A percentile compares a stretch with the other conserved stretches of the same genome.
Evolutionary conservation across 2,113 vertebrate genomes (phyloP).

Genomic region (Gallinago media): DNA sequence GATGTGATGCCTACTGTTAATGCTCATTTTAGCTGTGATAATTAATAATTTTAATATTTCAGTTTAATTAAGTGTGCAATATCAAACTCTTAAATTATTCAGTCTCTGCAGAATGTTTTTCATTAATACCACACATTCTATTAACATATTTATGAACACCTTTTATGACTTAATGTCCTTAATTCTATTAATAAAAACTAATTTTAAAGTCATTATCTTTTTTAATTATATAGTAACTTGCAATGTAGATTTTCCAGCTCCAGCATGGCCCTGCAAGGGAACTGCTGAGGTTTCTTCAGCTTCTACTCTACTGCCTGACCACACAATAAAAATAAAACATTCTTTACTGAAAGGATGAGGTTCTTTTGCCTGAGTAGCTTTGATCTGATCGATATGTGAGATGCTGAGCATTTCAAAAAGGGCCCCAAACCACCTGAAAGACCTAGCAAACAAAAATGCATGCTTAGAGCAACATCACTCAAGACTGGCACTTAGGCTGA

Average conservation of each 20-base stretch:
- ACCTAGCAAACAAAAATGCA: not conserved
- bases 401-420: not conserved
- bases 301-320: not conserved
- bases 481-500: not conserved
- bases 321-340: not conserved
- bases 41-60: conserved; percentile 68
- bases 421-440: not conserved
- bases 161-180: conserved; percentile 66
- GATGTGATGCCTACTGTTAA: conserved; percentile 8
- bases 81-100: conserved; percentile 59
- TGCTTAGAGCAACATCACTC: not conserved
- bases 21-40: not conserved
- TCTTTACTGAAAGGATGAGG: not conserved
- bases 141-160: conserved; percentile 72
- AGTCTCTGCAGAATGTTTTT: conserved; percentile 62
- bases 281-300: not conserved
- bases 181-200: conserved; percentile 78
- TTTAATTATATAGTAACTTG: conserved; percentile 62
- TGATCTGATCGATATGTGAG: not conserved
- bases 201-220: conserved; percentile 74
- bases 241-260: conserved; percentile 24
- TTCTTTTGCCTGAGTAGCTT: not conserved
- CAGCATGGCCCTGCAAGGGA: not conserved
- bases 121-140: conserved; percentile 61
- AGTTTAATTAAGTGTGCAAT: conserved; percentile 55